A percentile compares a stretch with the other conserved stretches of the same genome.
Conservation (phyloP, 2,113 vertebrate species). For the Chionomys nivalis region DNA sequence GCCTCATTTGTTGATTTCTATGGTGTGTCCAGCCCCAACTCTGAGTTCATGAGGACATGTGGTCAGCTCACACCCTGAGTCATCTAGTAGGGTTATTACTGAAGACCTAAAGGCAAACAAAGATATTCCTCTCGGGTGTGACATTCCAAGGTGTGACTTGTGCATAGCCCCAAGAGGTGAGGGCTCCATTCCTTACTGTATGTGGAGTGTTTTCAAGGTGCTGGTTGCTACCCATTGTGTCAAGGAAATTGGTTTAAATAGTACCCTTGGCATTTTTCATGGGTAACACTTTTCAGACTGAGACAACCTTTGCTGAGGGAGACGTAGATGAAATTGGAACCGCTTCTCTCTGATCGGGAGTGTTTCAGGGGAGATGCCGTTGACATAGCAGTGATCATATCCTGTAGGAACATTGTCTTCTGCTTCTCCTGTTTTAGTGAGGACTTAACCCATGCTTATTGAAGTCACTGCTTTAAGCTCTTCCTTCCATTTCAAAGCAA, state of each 20-base stretch:
- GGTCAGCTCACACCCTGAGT: background rate
- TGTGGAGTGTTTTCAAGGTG: background rate
- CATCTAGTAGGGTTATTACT: background rate
- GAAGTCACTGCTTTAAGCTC: background rate
- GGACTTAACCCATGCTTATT: background rate
- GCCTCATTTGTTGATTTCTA: background rate
- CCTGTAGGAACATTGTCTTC: background rate
- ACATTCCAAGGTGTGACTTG: background rate
- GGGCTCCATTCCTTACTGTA: background rate
- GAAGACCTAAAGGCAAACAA: background rate
- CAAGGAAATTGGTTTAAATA: background rate
- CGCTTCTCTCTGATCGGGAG: background rate
- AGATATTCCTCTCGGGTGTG: background rate
- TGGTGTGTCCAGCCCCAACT: background rate
- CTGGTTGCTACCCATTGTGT: background rate
- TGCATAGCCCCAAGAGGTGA: background rate
- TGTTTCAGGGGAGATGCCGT: background rate
- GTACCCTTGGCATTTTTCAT: background rate
- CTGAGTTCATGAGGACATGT: background rate
- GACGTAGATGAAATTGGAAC: background rate
- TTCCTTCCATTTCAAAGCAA: constrained; percentile 12
- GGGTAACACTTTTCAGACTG: background rate
- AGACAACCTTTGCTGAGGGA: background rate
- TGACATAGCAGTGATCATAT: background rate
- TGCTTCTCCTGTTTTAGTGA: background rate